These are phyloP conservation scores for Carapus acus DNA, from an alignment of 2,797 vertebrate genomes.

Conservation along the genomic window DNA sequence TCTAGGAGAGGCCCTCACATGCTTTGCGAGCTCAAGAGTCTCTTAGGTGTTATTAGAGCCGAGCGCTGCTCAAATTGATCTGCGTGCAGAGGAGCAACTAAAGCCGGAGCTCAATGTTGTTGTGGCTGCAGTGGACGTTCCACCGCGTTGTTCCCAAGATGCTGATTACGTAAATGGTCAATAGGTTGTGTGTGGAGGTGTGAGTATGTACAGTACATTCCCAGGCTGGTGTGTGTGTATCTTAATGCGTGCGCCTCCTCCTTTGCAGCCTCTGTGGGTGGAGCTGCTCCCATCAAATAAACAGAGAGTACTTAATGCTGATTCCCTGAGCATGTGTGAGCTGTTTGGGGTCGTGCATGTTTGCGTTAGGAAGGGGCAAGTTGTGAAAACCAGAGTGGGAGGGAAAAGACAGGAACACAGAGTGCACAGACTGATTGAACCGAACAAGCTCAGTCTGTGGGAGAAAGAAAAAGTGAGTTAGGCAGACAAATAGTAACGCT, in stretches of 20 bases:
- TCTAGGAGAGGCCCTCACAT: conserved; percentile 15
- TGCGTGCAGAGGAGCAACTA: conserved; percentile 9
- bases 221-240: not conserved
- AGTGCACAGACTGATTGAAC: not conserved
- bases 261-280: not conserved
- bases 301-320: conserved; percentile 27
- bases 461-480: conserved; percentile 6
- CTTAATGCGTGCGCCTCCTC: not conserved
- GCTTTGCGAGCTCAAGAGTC: conserved; percentile 14
- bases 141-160: not conserved
- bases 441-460: not conserved
- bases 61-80: conserved; percentile 25
- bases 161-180: conserved; percentile 20
- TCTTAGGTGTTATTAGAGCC: conserved; percentile 29
- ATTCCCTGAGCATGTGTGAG: conserved; percentile 19
- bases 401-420: conserved; percentile 11
- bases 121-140: conserved; percentile 4
- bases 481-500: conserved; percentile 5
- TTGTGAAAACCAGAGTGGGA: conserved; percentile 11
- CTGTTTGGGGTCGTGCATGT: conserved; percentile 23
- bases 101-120: conserved; percentile 1
- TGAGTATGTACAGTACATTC: not conserved
- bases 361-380: conserved; percentile 18
- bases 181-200: not conserved
- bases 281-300: conserved; percentile 30